Percentiles rank a stretch among this genome's conserved stretches.
Evolutionary conservation across 2,888 invertebrate species (phyloP).

Genomic region (Seira ritae): DNA sequence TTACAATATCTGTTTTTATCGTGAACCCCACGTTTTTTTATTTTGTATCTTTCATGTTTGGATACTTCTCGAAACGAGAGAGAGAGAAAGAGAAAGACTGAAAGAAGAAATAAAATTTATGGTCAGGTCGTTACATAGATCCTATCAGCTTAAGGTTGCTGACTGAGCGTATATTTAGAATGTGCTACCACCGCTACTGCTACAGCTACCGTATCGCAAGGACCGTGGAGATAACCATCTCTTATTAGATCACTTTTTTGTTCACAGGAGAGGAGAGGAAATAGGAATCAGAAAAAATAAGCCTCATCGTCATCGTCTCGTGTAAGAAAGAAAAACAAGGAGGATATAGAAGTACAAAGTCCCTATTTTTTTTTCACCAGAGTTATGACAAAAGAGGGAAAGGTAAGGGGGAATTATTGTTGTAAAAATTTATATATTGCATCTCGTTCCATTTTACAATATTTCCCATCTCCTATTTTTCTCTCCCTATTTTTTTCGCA

Average conservation of each 20-base stretch:
- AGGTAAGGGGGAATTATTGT: conserved; percentile 57
- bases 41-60: conserved; percentile 60
- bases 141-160: conserved; percentile 70
- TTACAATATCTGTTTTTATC: conserved; percentile 60
- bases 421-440: conserved; percentile 34
- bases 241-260: conserved; percentile 56
- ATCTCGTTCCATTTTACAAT: not conserved
- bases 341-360: conserved; percentile 23
- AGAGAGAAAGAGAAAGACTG: conserved; percentile 29
- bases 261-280: conserved; percentile 42
- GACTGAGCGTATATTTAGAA: conserved; percentile 70
- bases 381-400: conserved; percentile 54
- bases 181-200: conserved; percentile 65
- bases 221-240: conserved; percentile 66
- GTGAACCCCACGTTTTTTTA: conserved; percentile 58
- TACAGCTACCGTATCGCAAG: conserved; percentile 39
- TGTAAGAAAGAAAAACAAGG: conserved; percentile 38
- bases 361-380: conserved; percentile 18
- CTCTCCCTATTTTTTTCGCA: not conserved
- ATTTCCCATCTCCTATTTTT: conserved; percentile 6
- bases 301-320: conserved; percentile 42
- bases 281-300: conserved; percentile 58
- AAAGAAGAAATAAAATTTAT: conserved; percentile 71
- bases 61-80: conserved; percentile 25
- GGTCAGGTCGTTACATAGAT: conserved; percentile 71